These are phyloP conservation scores for Schrankia costaestrigalis DNA, from an alignment of 2,888 invertebrate species.

Conservation along the genomic window DNA sequence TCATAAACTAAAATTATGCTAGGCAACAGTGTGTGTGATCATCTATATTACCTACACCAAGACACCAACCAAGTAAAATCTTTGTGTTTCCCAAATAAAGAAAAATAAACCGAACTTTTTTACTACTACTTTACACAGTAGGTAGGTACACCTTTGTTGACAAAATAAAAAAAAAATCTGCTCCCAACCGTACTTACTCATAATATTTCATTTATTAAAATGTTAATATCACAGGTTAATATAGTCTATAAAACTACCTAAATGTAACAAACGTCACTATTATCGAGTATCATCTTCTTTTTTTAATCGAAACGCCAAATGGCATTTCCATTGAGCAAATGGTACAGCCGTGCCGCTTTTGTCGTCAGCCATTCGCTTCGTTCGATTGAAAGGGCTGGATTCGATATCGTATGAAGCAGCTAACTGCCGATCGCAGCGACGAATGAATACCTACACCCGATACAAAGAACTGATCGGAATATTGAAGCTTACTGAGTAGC, in stretches of 20 bases:
- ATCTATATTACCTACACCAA: too few relatives aligned
- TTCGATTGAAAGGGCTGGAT: conserved; percentile 61
- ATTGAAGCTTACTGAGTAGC: conserved; percentile 40
- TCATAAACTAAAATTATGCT: too few relatives aligned
- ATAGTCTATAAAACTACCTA: neutral
- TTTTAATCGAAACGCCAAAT: conserved; percentile 54
- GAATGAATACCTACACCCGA: conserved; percentile 49
- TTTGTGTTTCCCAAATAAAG: too few relatives aligned
- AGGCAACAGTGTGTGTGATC: too few relatives aligned
- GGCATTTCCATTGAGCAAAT: conserved; percentile 59
- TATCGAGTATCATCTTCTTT: conserved; percentile 30
- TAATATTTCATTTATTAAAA: too few relatives aligned
- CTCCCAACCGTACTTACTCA: neutral
- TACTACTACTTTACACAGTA: too few relatives aligned
- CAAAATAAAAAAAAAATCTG: conserved; percentile 4
- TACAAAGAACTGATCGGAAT: conserved; percentile 57
- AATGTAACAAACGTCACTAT: conserved; percentile 9
- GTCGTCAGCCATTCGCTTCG: conserved; percentile 48
- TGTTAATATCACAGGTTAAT: too few relatives aligned
- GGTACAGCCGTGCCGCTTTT: conserved; percentile 56
- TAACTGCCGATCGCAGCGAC: conserved; percentile 48
- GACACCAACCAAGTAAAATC: too few relatives aligned
- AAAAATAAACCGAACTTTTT: too few relatives aligned
- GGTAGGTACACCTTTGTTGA: conserved; percentile 37
- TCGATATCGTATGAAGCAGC: conserved; percentile 57